Percentiles rank a stretch among this genome's conserved stretches.
These are phyloP conservation scores for Gonioctena quinquepunctata DNA, from an alignment of 1,140 invertebrate genomes.

Conservation along the genomic window DNA sequence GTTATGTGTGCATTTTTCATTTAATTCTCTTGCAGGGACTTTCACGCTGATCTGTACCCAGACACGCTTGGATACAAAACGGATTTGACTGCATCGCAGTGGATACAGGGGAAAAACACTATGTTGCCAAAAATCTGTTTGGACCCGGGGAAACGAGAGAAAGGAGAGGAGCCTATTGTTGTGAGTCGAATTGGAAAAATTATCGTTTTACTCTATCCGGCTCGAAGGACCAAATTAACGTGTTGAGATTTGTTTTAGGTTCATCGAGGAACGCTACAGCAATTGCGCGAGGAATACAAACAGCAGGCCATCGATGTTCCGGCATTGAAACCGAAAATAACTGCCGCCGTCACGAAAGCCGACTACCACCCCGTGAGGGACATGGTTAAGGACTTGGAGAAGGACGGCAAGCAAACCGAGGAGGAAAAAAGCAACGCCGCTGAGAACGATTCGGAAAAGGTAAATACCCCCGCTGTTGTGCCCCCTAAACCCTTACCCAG, in stretches of 20 bases:
- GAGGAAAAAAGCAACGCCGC: slow-evolving; percentile 32
- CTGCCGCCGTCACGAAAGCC: slow-evolving; percentile 46
- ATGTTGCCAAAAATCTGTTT: slow-evolving; percentile 77
- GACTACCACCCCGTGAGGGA: slow-evolving; percentile 46
- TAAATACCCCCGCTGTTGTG: slow-evolving; percentile 5
- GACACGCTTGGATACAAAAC: slow-evolving; percentile 80
- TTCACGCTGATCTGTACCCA: slow-evolving; percentile 90
- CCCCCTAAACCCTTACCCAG: slow-evolving; percentile 79
- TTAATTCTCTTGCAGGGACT: slow-evolving; percentile 82
- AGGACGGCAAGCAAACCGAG: slow-evolving; percentile 37
- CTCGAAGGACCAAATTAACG: background rate
- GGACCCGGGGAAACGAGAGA: slow-evolving; percentile 71
- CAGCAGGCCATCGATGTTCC: slow-evolving; percentile 30
- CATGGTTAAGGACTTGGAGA: slow-evolving; percentile 56
- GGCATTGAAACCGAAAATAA: slow-evolving; percentile 33
- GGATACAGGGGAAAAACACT: slow-evolving; percentile 74
- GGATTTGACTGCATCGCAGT: slow-evolving; percentile 74
- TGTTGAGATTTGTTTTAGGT: slow-evolving; percentile 45
- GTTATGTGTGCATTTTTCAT: slow-evolving; percentile 20
- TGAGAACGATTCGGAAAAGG: slow-evolving; percentile 33
- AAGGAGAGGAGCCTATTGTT: slow-evolving; percentile 64
- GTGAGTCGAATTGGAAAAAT: slow-evolving; percentile 57
- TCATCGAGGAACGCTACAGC: slow-evolving; percentile 49
- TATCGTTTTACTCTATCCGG: too few species aligned
- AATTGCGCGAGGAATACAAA: slow-evolving; percentile 45